These are phyloP conservation scores for Pyrgilauda ruficollis DNA, from an alignment of 2,113 vertebrate species.

Conservation along the genomic window DNA sequence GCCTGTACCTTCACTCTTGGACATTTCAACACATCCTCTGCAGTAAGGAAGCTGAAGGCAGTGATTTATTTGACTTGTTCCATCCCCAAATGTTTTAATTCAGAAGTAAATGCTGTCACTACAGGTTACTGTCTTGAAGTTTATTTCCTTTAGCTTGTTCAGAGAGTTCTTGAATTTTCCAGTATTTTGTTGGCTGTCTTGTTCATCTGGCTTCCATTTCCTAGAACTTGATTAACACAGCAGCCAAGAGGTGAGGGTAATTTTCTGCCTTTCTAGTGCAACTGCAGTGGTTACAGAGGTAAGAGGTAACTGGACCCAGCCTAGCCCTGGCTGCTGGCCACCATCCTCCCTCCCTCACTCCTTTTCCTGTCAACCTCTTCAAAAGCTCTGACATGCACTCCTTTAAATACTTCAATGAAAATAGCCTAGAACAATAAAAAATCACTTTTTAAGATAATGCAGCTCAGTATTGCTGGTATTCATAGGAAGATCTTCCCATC, in stretches of 20 bases:
- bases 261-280: not conserved
- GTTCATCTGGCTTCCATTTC: not conserved
- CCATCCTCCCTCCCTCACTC: not conserved
- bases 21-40: constrained; percentile 1
- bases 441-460: not conserved
- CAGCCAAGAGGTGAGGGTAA: not conserved
- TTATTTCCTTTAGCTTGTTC: not conserved
- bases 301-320: not conserved
- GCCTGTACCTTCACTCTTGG: not conserved
- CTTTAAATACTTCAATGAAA: not conserved
- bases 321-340: not conserved
- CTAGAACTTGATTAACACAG: not conserved
- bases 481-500: not conserved
- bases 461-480: not conserved
- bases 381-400: not conserved
- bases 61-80: not conserved
- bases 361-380: not conserved
- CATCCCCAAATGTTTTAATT: not conserved
- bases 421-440: not conserved
- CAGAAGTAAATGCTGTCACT: not conserved
- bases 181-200: not conserved
- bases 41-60: not conserved
- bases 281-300: not conserved
- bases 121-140: not conserved
- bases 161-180: not conserved